Conservation (phyloP, 2,888 invertebrate species). For the Dascillus cervinus region DNA sequence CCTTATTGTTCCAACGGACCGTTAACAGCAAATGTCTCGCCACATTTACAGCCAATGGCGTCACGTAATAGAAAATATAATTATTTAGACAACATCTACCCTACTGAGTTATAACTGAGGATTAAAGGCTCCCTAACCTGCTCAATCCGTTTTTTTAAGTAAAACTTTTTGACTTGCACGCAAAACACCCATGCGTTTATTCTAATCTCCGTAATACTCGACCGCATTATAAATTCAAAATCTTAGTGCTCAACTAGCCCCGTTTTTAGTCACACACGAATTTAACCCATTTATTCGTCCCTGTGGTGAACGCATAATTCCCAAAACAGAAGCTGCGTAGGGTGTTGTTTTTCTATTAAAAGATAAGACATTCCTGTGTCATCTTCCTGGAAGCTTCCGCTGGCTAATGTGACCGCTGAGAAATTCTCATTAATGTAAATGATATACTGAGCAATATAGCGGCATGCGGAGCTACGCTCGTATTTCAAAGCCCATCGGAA, state of each 20-base stretch:
- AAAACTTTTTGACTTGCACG: no score
- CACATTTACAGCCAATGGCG: conserved; percentile 24
- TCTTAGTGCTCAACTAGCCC: no score
- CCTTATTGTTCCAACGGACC: conserved; percentile 24
- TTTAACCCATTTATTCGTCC: conserved; percentile 13
- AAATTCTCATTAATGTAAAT: conserved; percentile 36
- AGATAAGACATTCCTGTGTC: conserved; percentile 31
- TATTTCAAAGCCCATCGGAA: conserved; percentile 26
- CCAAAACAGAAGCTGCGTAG: conserved; percentile 14
- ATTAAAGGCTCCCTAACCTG: neutral
- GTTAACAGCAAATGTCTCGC: conserved; percentile 26
- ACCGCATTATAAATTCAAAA: no score
- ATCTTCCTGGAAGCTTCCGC: conserved; percentile 28
- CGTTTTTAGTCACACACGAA: no score
- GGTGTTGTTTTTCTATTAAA: conserved; percentile 32
- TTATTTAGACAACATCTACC: neutral
- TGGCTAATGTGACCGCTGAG: conserved; percentile 32
- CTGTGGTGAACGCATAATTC: conserved; percentile 11
- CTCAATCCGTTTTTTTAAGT: neutral
- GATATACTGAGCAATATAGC: conserved; percentile 31
- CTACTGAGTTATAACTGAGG: neutral
- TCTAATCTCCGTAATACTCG: no score
- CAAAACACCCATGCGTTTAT: no score
- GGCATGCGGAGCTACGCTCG: conserved; percentile 20
- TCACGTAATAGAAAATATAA: conserved; percentile 15